Evolutionary conservation across 2,888 invertebrate genomes (phyloP).

Genomic region (Eulithis prunata): DNA sequence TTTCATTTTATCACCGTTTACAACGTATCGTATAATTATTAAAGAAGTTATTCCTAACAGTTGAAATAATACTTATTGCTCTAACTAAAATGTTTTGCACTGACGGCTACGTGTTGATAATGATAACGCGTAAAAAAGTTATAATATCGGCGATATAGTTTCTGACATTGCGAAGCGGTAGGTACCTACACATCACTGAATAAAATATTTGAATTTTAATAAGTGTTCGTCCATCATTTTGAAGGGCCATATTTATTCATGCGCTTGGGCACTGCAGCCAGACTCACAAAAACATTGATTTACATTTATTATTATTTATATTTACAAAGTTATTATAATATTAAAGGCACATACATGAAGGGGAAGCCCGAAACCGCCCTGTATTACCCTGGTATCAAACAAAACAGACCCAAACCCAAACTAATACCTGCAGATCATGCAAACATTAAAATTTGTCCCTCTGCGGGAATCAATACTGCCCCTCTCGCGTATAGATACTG

Average conservation of each 20-base stretch:
- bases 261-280: not conserved
- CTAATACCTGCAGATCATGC: no score
- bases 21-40: no score
- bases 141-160: not conserved
- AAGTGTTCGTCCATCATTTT: constrained; percentile 5
- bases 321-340: no score
- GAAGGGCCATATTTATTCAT: constrained; percentile 12
- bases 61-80: not conserved
- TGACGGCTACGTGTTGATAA: not conserved
- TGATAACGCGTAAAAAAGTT: not conserved
- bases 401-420: no score
- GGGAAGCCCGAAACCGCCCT: no score
- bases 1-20: constrained; percentile 1
- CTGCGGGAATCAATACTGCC: no score
- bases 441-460: no score
- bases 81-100: not conserved
- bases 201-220: constrained; percentile 11
- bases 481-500: no score
- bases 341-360: no score
- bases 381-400: no score
- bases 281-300: not conserved
- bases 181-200: not conserved
- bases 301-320: not conserved
- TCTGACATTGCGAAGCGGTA: not conserved
- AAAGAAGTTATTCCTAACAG: not conserved